Percentiles rank a stretch among this genome's conserved stretches.
Evolutionary conservation across 2,113 vertebrate genomes (phyloP).

Genomic region (Oriolus oriolus): DNA sequence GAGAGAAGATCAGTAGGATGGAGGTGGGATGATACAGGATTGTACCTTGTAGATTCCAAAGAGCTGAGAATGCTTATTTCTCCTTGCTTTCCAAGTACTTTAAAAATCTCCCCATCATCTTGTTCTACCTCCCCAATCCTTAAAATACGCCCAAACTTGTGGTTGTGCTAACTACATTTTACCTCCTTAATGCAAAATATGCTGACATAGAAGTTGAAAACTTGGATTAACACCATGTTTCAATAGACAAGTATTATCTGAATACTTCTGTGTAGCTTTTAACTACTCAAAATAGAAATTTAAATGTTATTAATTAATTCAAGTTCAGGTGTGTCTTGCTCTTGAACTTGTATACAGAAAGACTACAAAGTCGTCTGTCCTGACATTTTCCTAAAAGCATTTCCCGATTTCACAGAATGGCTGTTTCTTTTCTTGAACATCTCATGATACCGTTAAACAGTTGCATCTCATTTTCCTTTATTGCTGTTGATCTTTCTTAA

Average conservation of each 20-base stretch:
- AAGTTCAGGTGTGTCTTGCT: not conserved
- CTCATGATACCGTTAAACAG: fast-evolving
- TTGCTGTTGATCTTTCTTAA: not conserved
- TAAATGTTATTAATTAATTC: not conserved
- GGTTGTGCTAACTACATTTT: not conserved
- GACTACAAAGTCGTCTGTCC: not conserved
- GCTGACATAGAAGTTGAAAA: not conserved
- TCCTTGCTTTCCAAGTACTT: not conserved
- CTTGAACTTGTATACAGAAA: not conserved
- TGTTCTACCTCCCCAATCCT: not conserved
- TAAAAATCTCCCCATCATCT: not conserved
- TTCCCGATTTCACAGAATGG: not conserved
- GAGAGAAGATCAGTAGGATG: not conserved
- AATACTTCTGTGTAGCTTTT: not conserved
- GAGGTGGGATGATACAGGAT: not conserved
- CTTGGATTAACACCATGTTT: not conserved
- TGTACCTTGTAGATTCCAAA: not conserved
- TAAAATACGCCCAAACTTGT: not conserved
- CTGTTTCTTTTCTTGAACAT: not conserved
- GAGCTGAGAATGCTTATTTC: not conserved
- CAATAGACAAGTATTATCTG: not conserved
- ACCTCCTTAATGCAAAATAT: not conserved
- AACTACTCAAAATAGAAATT: not conserved
- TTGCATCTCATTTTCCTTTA: not conserved
- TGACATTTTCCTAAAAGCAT: not conserved